These are phyloP conservation scores for Tiaroga cobitis DNA, from an alignment of 2,797 vertebrate genomes.

Conservation along the genomic window DNA sequence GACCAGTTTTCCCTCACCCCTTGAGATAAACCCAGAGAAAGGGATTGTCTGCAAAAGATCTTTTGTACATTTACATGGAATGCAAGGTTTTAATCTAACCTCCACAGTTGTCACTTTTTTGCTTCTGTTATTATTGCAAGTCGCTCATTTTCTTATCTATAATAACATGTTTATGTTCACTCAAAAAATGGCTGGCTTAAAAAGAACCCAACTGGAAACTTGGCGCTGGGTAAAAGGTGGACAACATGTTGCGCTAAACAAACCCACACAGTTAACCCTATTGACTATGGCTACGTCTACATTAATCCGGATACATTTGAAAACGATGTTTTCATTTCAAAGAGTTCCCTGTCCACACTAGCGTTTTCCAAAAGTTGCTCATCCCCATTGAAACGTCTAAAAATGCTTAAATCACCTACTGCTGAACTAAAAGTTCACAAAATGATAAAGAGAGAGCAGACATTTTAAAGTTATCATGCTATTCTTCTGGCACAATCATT, in stretches of 20 bases:
- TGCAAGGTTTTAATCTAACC: slow-evolving; percentile 26
- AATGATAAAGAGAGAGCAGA: too few relatives aligned
- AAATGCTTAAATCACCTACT: too few relatives aligned
- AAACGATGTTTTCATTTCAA: not conserved
- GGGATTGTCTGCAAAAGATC: slow-evolving; percentile 2
- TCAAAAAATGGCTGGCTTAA: not conserved
- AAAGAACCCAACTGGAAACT: not conserved
- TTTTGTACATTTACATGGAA: slow-evolving; percentile 26
- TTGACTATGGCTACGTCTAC: not conserved
- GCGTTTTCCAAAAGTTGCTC: not conserved
- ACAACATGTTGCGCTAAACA: not conserved
- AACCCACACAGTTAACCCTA: not conserved
- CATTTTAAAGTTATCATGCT: too few relatives aligned
- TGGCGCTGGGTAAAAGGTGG: not conserved
- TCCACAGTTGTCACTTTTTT: not conserved
- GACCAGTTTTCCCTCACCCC: slow-evolving; percentile 87
- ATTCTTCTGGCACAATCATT: too few relatives aligned
- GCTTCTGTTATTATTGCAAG: not conserved
- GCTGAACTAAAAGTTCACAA: too few relatives aligned
- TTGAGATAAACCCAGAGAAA: slow-evolving; percentile 54
- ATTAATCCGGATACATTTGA: not conserved
- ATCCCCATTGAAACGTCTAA: too few relatives aligned
- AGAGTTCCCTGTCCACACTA: not conserved
- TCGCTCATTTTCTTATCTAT: slow-evolving; percentile 10
- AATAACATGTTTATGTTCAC: not conserved